Base-by-base conservation (phyloP, 1,140 invertebrate genomes). In the Macrosteles quadrilineatus region DNA sequence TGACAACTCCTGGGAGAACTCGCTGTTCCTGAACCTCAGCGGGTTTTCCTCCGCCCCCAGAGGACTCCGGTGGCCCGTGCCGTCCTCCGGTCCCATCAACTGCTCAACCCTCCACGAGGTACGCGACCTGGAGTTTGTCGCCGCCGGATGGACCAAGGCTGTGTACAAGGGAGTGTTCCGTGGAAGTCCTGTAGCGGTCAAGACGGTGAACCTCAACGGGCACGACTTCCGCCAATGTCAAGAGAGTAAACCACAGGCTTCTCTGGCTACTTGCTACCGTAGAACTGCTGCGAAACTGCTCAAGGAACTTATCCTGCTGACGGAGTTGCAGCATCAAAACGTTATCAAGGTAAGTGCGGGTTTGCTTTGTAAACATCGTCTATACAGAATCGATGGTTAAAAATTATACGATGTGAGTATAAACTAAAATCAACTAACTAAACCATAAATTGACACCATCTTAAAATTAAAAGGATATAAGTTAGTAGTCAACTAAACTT, bases 131-230 rank as follows among this genome's bases (percentile, higher is more conserved):
- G 69, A 74, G 23, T 77, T 74, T 36, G 62, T 84, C 12, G 79
- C 79, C 2, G 76, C 78, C 23, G 83, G 83, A 0, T 85, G 83
- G 81, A 85, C 82, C 23, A 85, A 85, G 73, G 78, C 81, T 12
- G 83, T 84, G 6, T 84, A 80, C 73, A 80, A 75, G 17, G 81
- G 76, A 0, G 68, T 59, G 40, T 77, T 78, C 45, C 55, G 74
- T 9, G 79, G 77, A 4, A 21, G 70, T 40, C 55, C 72, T 1
- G 74, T 83, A 1, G 83, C 83, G 1, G 70, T 85, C 11, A 85
- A 85, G 72, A 82, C 79, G 0, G 81, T 84, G 14, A 82, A 83
- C 72, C 67, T 78, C 0, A 76, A 78, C 19, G 82, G 82, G 1
- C 78, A 81, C 64, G 81, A 84, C 68, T 76, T 84, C 1, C 73